Percentiles rank a stretch among this genome's conserved stretches.
Conservation (phyloP, 2,888 invertebrate species). For the Heliconius ethilla region DNA sequence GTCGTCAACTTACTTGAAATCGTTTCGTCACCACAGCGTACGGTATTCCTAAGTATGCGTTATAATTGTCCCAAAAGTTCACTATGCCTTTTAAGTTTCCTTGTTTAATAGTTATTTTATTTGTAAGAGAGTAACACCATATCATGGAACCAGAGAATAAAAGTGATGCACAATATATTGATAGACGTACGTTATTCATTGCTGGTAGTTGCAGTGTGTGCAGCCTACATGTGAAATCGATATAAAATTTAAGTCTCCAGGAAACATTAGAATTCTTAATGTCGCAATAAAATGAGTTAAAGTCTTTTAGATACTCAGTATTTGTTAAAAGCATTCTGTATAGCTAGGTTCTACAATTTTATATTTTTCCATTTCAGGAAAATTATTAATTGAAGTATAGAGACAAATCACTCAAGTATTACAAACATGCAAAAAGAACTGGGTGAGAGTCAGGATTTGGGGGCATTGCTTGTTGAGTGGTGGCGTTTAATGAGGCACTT, state of each 20-base stretch:
- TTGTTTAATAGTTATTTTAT: background rate
- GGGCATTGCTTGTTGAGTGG: too few relatives aligned
- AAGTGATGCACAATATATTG: background rate
- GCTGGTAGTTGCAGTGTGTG: background rate
- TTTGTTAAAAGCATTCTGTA: background rate
- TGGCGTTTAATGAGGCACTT: too few relatives aligned
- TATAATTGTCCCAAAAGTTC: constrained; percentile 3
- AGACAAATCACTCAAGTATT: too few relatives aligned
- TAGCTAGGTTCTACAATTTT: too few relatives aligned
- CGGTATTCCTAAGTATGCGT: constrained; percentile 3
- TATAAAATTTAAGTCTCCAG: background rate
- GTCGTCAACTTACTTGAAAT: constrained; percentile 20
- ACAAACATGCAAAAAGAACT: too few relatives aligned
- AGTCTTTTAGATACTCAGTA: background rate
- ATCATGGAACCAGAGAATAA: background rate
- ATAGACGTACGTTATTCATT: background rate
- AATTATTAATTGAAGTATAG: too few relatives aligned
- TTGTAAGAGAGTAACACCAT: background rate
- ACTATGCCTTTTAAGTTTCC: background rate
- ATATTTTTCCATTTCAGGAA: too few relatives aligned
- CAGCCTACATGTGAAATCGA: background rate
- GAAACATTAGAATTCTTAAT: background rate
- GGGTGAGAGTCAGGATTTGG: too few relatives aligned
- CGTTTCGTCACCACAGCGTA: background rate
- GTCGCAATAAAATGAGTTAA: constrained; percentile 1